phyloP scores from a whole-genome alignment of 2,888 invertebrate species.

The Amitus sp. region DNA sequence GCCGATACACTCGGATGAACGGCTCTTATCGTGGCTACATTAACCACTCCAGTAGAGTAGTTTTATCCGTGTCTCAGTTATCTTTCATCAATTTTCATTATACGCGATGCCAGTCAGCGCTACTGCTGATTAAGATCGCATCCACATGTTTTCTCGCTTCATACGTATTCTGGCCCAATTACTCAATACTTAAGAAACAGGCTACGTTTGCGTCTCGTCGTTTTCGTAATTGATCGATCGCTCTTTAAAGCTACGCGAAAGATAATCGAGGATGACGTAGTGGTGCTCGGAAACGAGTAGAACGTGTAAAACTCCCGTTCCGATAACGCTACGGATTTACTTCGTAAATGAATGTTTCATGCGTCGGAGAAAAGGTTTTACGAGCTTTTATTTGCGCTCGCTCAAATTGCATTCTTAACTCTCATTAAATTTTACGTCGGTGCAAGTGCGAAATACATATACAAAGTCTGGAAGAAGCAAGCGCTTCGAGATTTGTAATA shows the following conservation, averaged over 20 bases:
- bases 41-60: constrained; percentile 34
- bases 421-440: too few species aligned
- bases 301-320: constrained; percentile 31
- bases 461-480: too few species aligned
- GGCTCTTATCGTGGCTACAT: constrained; percentile 22
- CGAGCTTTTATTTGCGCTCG: neutral
- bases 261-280: constrained; percentile 49
- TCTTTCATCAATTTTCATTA: constrained; percentile 64
- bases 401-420: neutral
- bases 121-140: constrained; percentile 52
- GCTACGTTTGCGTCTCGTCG: constrained; percentile 42
- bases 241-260: constrained; percentile 46
- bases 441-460: too few species aligned
- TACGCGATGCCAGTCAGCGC: constrained; percentile 49
- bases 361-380: neutral
- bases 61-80: constrained; percentile 45
- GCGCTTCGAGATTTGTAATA: too few species aligned
- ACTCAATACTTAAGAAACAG: constrained; percentile 56
- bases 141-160: constrained; percentile 56
- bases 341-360: constrained; percentile 16
- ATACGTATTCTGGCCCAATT: constrained; percentile 44
- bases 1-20: constrained; percentile 34
- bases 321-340: constrained; percentile 26
- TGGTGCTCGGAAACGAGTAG: constrained; percentile 36
- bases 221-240: constrained; percentile 56